phyloP scores from a whole-genome alignment of 2,888 invertebrate genomes.

The Podotricha telesiphe region DNA sequence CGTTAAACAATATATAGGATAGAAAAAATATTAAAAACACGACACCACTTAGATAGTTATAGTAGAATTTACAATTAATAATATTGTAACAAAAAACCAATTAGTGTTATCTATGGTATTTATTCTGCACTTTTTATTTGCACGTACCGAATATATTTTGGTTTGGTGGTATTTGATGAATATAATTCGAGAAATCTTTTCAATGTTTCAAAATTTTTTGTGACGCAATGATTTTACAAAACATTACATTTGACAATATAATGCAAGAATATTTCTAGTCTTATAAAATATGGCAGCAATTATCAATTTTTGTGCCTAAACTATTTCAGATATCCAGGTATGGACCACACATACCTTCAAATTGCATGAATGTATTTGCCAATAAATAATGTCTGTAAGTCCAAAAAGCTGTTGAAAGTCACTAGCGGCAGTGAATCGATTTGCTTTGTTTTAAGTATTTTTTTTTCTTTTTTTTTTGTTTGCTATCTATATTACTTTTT shows the following conservation, averaged over 20 bases:
- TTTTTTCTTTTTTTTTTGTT: conserved; percentile 63
- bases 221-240: neutral
- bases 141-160: conserved; percentile 24
- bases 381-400: conserved; percentile 71
- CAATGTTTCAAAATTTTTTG: neutral
- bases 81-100: neutral
- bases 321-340: conserved; percentile 33
- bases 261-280: neutral
- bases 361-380: conserved; percentile 82
- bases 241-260: neutral
- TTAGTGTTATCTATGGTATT: conserved; percentile 5
- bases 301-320: neutral
- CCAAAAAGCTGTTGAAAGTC: conserved; percentile 55
- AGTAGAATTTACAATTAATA: neutral
- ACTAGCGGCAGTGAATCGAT: conserved; percentile 61
- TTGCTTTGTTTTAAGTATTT: conserved; percentile 57
- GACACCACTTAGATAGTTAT: neutral
- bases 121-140: conserved; percentile 32
- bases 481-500: conserved; percentile 71
- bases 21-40: conserved; percentile 8
- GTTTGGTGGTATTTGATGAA: conserved; percentile 18
- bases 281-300: conserved; percentile 7
- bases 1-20: neutral
- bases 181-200: neutral
- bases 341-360: conserved; percentile 37